A percentile compares a stretch with the other conserved stretches of the same genome.
phyloP scores from a whole-genome alignment of 2,113 vertebrate genomes.

The Sylvietta virens region DNA sequence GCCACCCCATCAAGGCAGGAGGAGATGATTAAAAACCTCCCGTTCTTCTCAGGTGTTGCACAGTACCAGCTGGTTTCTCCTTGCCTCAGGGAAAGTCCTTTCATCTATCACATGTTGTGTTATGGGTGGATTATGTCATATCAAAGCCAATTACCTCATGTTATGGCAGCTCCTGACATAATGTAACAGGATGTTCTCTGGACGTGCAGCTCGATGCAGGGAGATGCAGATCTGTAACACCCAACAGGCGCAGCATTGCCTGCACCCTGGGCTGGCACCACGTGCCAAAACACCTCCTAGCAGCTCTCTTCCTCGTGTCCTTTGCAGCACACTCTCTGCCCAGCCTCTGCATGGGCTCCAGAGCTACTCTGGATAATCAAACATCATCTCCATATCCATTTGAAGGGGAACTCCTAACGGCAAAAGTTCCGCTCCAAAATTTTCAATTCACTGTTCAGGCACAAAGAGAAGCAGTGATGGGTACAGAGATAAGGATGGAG shows the following conservation, averaged over 20 bases:
- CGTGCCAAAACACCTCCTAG: neutral
- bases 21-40: conserved; percentile 16
- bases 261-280: neutral
- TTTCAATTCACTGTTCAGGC: neutral
- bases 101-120: conserved; percentile 36
- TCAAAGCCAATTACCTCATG: conserved; percentile 49
- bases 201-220: neutral
- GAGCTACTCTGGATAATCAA: neutral
- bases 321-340: neutral
- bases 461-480: neutral
- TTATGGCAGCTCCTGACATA: conserved; percentile 43
- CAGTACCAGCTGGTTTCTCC: conserved; percentile 1
- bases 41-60: neutral
- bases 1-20: neutral
- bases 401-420: neutral
- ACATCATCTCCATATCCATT: neutral
- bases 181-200: neutral
- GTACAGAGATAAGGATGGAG: neutral
- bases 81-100: conserved; percentile 51
- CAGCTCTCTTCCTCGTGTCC: neutral
- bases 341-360: neutral
- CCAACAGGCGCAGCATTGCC: neutral
- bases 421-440: neutral
- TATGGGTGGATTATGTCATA: conserved; percentile 48
- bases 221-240: neutral